phyloP scores from a whole-genome alignment of 2,797 vertebrate genomes.

The Pygocentrus nattereri region DNA sequence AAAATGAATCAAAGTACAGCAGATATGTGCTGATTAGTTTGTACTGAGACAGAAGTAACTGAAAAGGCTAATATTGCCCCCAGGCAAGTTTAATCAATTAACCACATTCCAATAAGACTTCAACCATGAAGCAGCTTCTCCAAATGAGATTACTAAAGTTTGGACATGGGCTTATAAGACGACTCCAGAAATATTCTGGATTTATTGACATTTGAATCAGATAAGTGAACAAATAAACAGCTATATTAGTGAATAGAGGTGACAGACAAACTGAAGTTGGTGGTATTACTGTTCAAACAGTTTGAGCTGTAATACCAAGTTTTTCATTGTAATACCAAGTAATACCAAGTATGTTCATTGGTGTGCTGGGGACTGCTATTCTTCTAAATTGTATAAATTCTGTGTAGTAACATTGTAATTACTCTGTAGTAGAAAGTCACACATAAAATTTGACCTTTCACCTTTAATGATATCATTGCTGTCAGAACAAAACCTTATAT shows the following conservation, averaged over 20 bases:
- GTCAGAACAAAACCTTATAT: too few species aligned
- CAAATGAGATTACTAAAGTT: conserved; percentile 42
- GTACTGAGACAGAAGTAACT: conserved; percentile 70
- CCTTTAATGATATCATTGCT: not conserved
- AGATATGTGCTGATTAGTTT: conserved; percentile 4
- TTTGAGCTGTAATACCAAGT: not conserved
- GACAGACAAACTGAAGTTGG: not conserved
- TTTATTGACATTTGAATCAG: conserved; percentile 6
- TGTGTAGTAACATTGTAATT: not conserved
- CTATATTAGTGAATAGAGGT: not conserved
- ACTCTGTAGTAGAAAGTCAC: not conserved
- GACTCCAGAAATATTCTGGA: conserved; percentile 10
- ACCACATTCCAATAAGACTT: conserved; percentile 54
- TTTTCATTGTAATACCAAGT: too few species aligned
- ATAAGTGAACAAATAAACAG: conserved; percentile 6
- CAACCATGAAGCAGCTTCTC: conserved; percentile 29
- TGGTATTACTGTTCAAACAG: not conserved
- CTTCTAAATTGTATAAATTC: not conserved
- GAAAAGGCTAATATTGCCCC: conserved; percentile 72
- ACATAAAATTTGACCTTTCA: not conserved
- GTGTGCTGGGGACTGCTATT: not conserved
- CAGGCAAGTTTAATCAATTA: conserved; percentile 66
- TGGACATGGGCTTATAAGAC: conserved; percentile 35
- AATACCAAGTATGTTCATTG: not conserved
- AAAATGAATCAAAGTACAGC: conserved; percentile 67